Evolutionary conservation across 1,140 invertebrate species (phyloP).

Genomic region (Drosophila cardini): DNA sequence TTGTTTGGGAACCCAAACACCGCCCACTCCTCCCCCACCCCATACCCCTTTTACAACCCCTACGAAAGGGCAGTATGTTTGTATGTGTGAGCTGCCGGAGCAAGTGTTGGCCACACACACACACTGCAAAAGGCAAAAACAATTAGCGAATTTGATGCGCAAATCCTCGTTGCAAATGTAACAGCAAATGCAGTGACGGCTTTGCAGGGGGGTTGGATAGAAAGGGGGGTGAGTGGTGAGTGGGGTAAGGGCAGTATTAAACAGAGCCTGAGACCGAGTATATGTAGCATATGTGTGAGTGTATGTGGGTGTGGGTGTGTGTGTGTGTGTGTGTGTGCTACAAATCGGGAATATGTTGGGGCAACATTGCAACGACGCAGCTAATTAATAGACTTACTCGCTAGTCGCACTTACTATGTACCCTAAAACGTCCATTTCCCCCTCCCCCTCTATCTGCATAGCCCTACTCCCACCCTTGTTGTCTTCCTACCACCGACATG

Average conservation of each 20-base stretch:
- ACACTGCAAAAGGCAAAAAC: constrained; percentile 66
- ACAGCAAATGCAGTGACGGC: constrained; percentile 3
- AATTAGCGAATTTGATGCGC: constrained; percentile 81
- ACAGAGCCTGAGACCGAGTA: no score
- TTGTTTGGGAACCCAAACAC: constrained; percentile 66
- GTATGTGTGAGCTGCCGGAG: constrained; percentile 8
- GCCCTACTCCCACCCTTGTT: not conserved
- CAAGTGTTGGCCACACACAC: constrained; percentile 24
- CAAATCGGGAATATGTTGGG: constrained; percentile 1
- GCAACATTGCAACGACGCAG: not conserved
- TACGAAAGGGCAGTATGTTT: not conserved
- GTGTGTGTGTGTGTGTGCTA: not conserved
- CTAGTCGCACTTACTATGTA: constrained; percentile 16
- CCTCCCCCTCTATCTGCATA: not conserved
- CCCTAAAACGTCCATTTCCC: not conserved
- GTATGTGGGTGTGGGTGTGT: not conserved
- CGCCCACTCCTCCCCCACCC: not conserved
- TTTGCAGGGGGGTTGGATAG: not conserved
- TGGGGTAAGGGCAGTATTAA: no score
- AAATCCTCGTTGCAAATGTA: constrained; percentile 74
- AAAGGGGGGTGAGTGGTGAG: not conserved
- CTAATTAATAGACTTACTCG: constrained; percentile 26
- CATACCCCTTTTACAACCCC: not conserved
- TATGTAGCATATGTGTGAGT: not conserved
- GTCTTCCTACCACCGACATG: not conserved